Conservation (phyloP, 2,113 vertebrate species). For the Alethe diademata region DNA sequence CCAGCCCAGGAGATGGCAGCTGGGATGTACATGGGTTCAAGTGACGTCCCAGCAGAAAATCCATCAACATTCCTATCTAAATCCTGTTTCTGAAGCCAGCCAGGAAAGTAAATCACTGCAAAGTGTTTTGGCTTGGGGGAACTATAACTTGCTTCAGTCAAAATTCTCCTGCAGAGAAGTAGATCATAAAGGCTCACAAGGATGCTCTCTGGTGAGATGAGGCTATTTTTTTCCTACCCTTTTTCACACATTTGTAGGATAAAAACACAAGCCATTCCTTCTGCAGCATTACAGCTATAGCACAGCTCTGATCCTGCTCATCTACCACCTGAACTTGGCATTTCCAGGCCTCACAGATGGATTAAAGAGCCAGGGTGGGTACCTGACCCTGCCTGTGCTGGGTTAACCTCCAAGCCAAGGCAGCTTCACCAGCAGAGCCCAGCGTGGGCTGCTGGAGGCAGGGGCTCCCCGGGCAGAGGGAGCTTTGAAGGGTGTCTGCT, state of each 20-base stretch:
- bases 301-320: not conserved
- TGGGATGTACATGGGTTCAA: no score
- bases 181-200: not conserved
- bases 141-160: not conserved
- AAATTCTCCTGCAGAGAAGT: not conserved
- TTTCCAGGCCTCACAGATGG: not conserved
- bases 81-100: not conserved
- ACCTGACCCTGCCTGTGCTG: not conserved
- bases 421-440: not conserved
- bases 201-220: not conserved
- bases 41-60: not conserved
- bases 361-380: not conserved
- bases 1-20: not conserved
- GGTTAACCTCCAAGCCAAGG: not conserved
- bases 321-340: not conserved
- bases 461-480: not conserved
- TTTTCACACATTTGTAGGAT: not conserved
- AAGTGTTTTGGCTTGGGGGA: not conserved
- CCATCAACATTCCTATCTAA: not conserved
- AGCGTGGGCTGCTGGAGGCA: not conserved
- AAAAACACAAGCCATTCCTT: not conserved
- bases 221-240: not conserved
- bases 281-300: accelerated
- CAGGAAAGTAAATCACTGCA: not conserved
- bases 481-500: not conserved